Conservation (phyloP, 2,113 vertebrate species). For the Amphiprion ocellaris region DNA sequence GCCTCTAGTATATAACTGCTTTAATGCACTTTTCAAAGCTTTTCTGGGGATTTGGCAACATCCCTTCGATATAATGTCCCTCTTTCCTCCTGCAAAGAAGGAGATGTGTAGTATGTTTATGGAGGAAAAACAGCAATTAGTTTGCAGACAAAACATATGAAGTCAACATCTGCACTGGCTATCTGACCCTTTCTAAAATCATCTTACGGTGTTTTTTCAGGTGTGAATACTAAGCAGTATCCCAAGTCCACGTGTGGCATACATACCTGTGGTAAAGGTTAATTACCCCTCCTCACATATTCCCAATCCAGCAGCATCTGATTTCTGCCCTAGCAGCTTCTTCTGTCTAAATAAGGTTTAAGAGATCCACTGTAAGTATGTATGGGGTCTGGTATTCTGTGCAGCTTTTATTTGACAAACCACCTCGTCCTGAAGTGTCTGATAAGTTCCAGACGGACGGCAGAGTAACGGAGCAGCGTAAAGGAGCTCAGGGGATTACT, state of each 20-base stretch:
- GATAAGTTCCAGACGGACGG: conserved; percentile 58
- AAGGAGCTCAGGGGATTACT: conserved; percentile 49
- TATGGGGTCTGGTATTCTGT: conserved; percentile 8
- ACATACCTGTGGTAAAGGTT: neutral
- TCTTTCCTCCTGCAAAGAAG: conserved; percentile 1
- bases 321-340: conserved; percentile 8
- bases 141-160: conserved; percentile 6
- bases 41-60: neutral
- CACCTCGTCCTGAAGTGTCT: conserved; percentile 15
- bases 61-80: conserved; percentile 1
- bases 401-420: conserved; percentile 25
- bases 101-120: conserved; percentile 4
- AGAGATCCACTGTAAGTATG: conserved; percentile 19
- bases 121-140: neutral
- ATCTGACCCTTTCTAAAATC: neutral
- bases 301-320: neutral
- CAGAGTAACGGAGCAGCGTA: conserved; percentile 26
- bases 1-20: neutral
- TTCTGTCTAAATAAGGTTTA: conserved; percentile 63
- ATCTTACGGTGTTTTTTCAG: neutral
- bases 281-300: conserved; percentile 1
- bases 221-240: neutral
- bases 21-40: neutral
- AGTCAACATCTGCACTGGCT: neutral
- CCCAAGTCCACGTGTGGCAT: neutral